Conservation (phyloP, 2,113 vertebrate species). For the Crotalus tigris region DNA sequence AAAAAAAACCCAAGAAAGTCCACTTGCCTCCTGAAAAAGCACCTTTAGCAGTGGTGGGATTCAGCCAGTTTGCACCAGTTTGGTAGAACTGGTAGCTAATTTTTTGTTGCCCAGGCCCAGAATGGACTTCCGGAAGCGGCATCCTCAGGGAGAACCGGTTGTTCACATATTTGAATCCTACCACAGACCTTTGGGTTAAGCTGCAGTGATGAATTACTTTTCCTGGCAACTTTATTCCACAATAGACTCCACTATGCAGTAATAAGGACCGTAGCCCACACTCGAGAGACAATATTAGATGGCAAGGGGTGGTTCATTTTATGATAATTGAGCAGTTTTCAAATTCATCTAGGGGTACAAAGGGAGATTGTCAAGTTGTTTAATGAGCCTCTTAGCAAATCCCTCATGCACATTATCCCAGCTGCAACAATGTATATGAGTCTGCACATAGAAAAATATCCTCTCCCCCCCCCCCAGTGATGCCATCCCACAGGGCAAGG, state of each 20-base stretch:
- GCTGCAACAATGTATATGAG: constrained; percentile 6
- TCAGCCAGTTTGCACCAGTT: too few species aligned
- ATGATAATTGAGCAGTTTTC: constrained; percentile 28
- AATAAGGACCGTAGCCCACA: background rate
- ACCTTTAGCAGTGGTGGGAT: too few species aligned
- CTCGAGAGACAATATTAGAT: constrained; percentile 21
- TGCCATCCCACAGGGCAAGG: constrained; percentile 21
- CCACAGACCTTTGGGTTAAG: background rate
- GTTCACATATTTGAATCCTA: too few species aligned
- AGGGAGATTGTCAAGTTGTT: constrained; percentile 27
- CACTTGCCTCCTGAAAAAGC: too few species aligned
- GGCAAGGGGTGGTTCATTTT: background rate
- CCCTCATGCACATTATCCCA: constrained; percentile 35
- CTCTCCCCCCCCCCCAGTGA: constrained; percentile 1
- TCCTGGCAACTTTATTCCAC: background rate
- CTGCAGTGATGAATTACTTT: background rate
- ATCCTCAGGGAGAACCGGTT: too few species aligned
- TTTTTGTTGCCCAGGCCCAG: too few species aligned
- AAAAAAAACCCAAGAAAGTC: too few species aligned
- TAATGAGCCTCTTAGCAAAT: constrained; percentile 26
- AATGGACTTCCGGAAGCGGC: too few species aligned
- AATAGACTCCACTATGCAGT: background rate
- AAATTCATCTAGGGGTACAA: constrained; percentile 15
- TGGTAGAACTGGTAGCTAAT: too few species aligned
- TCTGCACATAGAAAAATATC: background rate